These are phyloP conservation scores for Drosophila lacicola DNA, from an alignment of 2,888 invertebrate species.

Conservation along the genomic window DNA sequence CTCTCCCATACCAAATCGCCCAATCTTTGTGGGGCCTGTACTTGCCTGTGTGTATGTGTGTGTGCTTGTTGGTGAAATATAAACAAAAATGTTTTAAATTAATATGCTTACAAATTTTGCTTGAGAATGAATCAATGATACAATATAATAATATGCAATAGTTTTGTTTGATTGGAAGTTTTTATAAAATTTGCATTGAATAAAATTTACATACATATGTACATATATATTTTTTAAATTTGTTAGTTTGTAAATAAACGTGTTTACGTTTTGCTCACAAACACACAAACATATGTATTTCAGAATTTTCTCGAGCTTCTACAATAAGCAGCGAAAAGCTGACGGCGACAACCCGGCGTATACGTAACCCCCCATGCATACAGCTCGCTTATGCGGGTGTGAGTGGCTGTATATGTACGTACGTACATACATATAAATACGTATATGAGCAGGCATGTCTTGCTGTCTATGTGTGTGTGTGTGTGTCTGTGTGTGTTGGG, in stretches of 20 bases:
- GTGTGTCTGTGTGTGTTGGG: slow-evolving; percentile 14
- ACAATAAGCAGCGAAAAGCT: slow-evolving; percentile 39
- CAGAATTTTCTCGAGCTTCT: slow-evolving; percentile 57
- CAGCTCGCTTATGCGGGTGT: slow-evolving; percentile 1
- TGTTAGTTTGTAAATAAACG: slow-evolving; percentile 1
- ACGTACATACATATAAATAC: not conserved
- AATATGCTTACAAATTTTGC: not conserved
- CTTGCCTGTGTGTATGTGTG: not conserved
- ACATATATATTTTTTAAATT: not conserved
- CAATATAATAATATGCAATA: not conserved
- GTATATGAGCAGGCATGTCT: too few relatives aligned
- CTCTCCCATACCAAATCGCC: slow-evolving; percentile 2
- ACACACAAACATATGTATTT: slow-evolving; percentile 10
- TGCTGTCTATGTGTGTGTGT: not conserved
- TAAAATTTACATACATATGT: too few relatives aligned
- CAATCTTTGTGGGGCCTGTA: slow-evolving; percentile 4
- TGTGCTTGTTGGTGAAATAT: slow-evolving; percentile 52
- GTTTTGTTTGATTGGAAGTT: not conserved
- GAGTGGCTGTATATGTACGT: slow-evolving; percentile 4
- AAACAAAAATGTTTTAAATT: slow-evolving; percentile 66
- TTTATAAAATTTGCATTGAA: not conserved
- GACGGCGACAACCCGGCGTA: slow-evolving; percentile 77
- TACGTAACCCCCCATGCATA: slow-evolving; percentile 68
- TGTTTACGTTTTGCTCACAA: slow-evolving; percentile 7
- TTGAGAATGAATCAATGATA: not conserved